Conservation (phyloP, 2,113 vertebrate genomes). For the Pachycephala philippinensis region DNA sequence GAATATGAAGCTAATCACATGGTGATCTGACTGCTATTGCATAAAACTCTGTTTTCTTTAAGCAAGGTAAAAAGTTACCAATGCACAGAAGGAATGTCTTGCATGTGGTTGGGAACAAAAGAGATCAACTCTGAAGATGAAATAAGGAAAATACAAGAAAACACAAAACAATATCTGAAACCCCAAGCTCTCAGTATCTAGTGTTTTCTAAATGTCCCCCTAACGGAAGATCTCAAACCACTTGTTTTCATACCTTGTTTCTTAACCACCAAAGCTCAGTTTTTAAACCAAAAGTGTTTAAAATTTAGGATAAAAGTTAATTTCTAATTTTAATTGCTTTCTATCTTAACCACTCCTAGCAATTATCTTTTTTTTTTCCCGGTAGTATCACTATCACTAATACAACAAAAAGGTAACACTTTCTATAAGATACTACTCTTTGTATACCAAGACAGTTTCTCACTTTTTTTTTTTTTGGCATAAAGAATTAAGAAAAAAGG, state of each 20-base stretch:
- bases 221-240: background rate
- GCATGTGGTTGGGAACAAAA: background rate
- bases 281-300: background rate
- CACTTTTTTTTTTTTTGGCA: background rate
- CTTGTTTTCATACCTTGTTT: background rate
- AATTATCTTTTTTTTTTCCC: background rate
- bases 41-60: background rate
- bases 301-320: background rate
- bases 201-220: background rate
- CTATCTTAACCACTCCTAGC: background rate
- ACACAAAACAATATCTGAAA: background rate
- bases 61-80: background rate
- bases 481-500: background rate
- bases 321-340: background rate
- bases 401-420: background rate
- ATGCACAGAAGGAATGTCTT: background rate
- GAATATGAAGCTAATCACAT: background rate
- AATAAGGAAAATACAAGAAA: background rate
- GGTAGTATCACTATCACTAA: background rate
- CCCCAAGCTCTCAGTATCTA: background rate
- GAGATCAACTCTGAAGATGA: background rate
- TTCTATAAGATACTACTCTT: background rate
- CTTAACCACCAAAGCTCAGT: background rate
- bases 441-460: background rate
- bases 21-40: background rate